Conservation (phyloP, 2,888 invertebrate species). For the Acleris emargana region DNA sequence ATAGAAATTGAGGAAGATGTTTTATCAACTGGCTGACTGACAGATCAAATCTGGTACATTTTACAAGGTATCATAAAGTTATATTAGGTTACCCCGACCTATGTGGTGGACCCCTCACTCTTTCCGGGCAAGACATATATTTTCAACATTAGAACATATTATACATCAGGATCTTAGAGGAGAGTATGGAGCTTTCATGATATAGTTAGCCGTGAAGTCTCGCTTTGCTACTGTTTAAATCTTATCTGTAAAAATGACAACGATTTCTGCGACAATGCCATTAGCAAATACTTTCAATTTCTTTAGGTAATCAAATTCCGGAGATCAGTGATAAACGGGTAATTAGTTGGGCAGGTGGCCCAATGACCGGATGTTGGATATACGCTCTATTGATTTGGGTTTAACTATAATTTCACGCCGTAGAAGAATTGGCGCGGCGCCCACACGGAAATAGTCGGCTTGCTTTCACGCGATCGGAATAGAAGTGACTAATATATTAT, state of each 20-base stretch:
- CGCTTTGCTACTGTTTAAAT: too few species aligned
- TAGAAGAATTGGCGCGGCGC: constrained; percentile 16
- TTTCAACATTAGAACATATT: too few species aligned
- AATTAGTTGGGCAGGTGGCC: constrained; percentile 11
- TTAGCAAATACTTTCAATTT: not conserved
- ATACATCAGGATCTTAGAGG: too few species aligned
- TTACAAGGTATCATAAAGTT: too few species aligned
- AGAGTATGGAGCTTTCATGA: too few species aligned
- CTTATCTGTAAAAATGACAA: too few species aligned
- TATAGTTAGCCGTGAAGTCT: too few species aligned
- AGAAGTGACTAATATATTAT: not conserved
- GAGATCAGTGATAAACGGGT: not conserved
- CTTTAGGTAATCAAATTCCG: not conserved
- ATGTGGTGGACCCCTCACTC: too few species aligned
- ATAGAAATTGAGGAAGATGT: not conserved
- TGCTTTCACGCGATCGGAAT: not conserved
- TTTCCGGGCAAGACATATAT: too few species aligned
- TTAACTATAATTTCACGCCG: not conserved
- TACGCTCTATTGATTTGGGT: not conserved
- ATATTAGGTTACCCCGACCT: too few species aligned
- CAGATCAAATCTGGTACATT: too few species aligned
- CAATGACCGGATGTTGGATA: constrained; percentile 4
- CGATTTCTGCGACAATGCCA: too few species aligned
- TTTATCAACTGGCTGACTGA: not conserved
- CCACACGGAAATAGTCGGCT: constrained; percentile 16